Base-by-base conservation (phyloP, 2,888 invertebrate species). In the Pseudoips prasinana region DNA sequence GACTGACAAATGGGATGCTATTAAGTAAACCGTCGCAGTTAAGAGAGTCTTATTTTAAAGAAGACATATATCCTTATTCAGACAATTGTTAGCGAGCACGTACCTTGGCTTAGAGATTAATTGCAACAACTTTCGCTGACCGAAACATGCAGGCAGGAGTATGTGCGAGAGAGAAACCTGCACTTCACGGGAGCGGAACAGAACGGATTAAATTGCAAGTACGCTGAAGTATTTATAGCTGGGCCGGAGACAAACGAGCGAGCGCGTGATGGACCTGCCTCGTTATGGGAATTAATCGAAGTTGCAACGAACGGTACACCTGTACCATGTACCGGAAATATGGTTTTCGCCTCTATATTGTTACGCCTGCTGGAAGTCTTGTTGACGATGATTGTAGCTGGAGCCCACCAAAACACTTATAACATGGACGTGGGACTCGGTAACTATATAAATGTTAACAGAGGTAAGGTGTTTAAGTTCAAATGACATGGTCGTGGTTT, bases 231-330 rank as follows among this genome's bases (percentile, higher is more conserved):
- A 87, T 87, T 87, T 87, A 88, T 86, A 84, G 87, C 85, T 69
- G 72, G 77, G 65, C 73, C 72, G 72, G 85, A 86, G 87, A 87
- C 88, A 87, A 87, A 86, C 85, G 88, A 81, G 80, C 85, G 77
- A 56, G 64, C 79, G 67, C 71, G 84, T 87, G 87, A 88, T 87
- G 87, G 87, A 87, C 85, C 83, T 73, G 77, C 76, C 87, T 87
- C 87, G 87, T 88, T 88, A 87, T 87, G 79, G 77, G 85, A 85
- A 87, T 88, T 88, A 88, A 88, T 88, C 88, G 87, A 83, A 86
- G 75, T 78, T 75, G 79, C 78, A 78, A 66, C 73, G 66, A 69
- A 73, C 72, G 65, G 75, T 71, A 70, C 85, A 84, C 86, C 87
- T 86, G 87, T 71, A 80, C 54, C 56, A 64, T 70, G 73, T 70